Evolutionary conservation across 2,113 vertebrate genomes (phyloP).

Genomic region (Aegithalos caudatus): DNA sequence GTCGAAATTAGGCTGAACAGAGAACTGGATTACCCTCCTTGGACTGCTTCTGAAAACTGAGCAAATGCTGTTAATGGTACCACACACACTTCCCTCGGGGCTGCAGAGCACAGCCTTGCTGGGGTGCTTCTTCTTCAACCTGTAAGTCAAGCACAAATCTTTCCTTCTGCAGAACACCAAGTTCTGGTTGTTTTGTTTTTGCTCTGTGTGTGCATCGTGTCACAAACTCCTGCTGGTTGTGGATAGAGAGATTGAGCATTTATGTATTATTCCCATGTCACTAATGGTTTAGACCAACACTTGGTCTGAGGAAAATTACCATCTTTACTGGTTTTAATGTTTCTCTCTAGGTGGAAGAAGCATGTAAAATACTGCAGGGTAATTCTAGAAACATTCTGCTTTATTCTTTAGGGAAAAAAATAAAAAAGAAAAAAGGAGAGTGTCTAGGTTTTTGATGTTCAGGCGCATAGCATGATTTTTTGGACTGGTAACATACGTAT

Average conservation of each 20-base stretch:
- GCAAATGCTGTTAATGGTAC: neutral
- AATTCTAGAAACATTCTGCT: neutral
- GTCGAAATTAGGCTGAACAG: neutral
- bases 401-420: neutral
- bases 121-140: neutral
- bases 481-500: neutral
- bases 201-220: accelerated
- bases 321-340: neutral
- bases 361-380: neutral
- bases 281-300: neutral
- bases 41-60: neutral
- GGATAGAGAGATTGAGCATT: neutral
- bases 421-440: accelerated
- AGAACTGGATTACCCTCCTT: neutral
- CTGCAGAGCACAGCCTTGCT: neutral
- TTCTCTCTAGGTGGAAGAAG: neutral
- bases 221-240: accelerated
- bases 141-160: accelerated
- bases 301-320: neutral
- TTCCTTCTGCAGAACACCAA: neutral
- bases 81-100: neutral
- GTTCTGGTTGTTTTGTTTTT: neutral
- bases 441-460: neutral
- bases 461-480: neutral
- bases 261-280: neutral